Conservation (phyloP, 1,140 invertebrate genomes). For the Limonius californicus region DNA sequence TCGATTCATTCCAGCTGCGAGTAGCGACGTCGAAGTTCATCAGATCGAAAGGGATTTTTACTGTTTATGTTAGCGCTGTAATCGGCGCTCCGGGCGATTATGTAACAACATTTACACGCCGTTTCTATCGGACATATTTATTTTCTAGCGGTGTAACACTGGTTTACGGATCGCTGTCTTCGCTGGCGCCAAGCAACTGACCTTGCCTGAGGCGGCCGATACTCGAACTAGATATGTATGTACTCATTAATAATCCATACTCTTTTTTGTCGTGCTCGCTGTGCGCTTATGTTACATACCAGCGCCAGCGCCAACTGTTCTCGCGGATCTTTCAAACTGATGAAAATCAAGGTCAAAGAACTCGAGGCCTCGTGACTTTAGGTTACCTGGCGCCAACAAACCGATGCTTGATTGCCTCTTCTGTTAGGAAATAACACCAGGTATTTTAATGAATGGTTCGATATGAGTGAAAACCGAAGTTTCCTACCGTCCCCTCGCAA, state of each 20-base stretch:
- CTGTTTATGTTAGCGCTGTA: no score
- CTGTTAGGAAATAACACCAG: constrained; percentile 3
- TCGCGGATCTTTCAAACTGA: constrained; percentile 6
- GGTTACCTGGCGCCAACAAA: constrained; percentile 11
- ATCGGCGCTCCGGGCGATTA: no score
- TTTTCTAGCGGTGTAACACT: background rate
- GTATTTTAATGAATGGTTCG: constrained; percentile 7
- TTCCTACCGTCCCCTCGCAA: no score
- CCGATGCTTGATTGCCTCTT: background rate
- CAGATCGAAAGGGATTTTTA: no score
- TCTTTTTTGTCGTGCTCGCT: background rate
- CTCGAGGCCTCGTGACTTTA: constrained; percentile 8
- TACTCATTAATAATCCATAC: constrained; percentile 3
- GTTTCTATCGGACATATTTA: background rate
- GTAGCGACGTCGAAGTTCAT: no score
- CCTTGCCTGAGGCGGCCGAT: constrained; percentile 11
- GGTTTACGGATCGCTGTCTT: constrained; percentile 2
- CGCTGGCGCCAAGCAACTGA: constrained; percentile 8
- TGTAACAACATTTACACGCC: no score
- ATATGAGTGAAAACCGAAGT: no score
- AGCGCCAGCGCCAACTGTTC: background rate
- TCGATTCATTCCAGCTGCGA: no score
- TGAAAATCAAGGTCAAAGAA: constrained; percentile 11
- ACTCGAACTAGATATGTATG: background rate
- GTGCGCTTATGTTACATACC: background rate